Percentiles rank a stretch among this genome's conserved stretches.
phyloP scores from a whole-genome alignment of 2,797 vertebrate species.

The Neoniphon sammara region DNA sequence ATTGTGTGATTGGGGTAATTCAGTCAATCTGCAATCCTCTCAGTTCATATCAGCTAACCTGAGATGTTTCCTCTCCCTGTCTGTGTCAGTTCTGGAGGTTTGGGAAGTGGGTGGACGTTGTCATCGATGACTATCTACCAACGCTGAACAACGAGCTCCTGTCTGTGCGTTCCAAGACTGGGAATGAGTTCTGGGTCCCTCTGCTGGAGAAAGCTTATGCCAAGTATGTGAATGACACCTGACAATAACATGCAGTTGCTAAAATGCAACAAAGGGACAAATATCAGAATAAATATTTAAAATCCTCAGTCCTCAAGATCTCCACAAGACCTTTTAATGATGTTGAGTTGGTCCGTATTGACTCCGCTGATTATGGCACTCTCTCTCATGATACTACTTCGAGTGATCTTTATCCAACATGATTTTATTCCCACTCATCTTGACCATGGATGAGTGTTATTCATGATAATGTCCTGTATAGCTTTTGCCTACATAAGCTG shows the following conservation, averaged over 20 bases:
- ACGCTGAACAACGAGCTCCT: slow-evolving; percentile 52
- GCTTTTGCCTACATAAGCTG: background rate
- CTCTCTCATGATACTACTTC: too few species aligned
- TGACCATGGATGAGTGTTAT: too few species aligned
- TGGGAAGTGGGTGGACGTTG: slow-evolving; percentile 82
- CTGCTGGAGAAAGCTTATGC: slow-evolving; percentile 87
- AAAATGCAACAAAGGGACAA: too few species aligned
- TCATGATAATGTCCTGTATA: too few species aligned
- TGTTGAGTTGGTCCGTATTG: too few species aligned
- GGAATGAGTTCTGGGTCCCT: slow-evolving; percentile 71
- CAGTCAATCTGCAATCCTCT: background rate
- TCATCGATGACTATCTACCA: slow-evolving; percentile 81
- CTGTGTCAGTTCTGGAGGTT: slow-evolving; percentile 80
- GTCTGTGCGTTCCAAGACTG: slow-evolving; percentile 78
- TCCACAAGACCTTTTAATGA: too few species aligned
- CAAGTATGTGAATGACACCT: slow-evolving; percentile 51
- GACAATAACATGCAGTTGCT: background rate
- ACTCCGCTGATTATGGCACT: too few species aligned
- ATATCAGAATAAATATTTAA: background rate
- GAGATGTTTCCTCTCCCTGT: background rate
- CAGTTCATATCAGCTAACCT: background rate
- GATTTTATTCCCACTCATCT: too few species aligned
- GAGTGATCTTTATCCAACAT: too few species aligned
- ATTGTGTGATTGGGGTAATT: background rate
- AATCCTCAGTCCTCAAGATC: too few species aligned